Conservation (phyloP, 2,113 vertebrate species). For the Regulus satrapa region DNA sequence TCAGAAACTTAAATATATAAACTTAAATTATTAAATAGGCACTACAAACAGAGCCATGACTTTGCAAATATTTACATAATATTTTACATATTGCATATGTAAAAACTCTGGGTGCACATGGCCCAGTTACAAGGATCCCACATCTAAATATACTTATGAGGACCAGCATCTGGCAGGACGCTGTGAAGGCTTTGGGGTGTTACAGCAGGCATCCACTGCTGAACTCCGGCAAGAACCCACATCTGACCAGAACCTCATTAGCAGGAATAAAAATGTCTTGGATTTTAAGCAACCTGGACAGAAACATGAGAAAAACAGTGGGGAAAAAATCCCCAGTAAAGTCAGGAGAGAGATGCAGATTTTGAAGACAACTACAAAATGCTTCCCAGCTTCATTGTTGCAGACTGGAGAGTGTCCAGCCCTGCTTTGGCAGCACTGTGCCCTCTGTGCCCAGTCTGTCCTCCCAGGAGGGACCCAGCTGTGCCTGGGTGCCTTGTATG, state of each 20-base stretch:
- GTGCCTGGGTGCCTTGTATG: no score
- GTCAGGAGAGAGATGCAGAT: neutral
- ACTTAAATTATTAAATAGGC: neutral
- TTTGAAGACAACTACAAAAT: neutral
- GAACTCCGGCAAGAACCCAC: neutral
- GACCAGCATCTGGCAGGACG: neutral
- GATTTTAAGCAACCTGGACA: neutral
- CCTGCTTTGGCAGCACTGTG: neutral
- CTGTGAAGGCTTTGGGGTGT: neutral
- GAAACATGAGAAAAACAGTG: neutral
- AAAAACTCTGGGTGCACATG: neutral
- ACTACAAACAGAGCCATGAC: neutral
- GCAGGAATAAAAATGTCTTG: neutral
- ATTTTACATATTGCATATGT: no score
- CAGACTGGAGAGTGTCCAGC: neutral
- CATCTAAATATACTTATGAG: neutral
- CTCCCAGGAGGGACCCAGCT: neutral
- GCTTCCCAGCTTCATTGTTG: neutral
- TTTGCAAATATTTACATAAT: conserved; percentile 3
- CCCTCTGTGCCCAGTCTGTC: neutral
- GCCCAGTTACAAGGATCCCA: neutral
- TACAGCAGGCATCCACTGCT: neutral
- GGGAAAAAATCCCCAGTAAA: neutral
- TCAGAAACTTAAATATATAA: conserved; percentile 10
- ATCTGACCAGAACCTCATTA: neutral